Conservation (phyloP, 2,113 vertebrate genomes). For the Tragelaphus imberbis region DNA sequence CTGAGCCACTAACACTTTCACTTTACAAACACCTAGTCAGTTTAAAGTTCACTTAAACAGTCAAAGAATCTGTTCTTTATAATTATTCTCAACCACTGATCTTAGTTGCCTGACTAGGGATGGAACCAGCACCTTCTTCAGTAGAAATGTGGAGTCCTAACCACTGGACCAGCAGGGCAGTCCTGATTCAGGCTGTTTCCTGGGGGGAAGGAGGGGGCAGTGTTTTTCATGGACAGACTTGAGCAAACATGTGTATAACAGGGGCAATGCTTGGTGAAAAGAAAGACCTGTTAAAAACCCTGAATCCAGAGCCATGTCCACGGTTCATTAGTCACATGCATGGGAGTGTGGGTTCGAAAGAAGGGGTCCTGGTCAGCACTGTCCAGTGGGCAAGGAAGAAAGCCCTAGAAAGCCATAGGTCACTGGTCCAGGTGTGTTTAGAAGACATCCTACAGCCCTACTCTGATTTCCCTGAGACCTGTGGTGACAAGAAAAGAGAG, state of each 20-base stretch:
- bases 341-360: background rate
- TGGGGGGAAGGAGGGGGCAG: background rate
- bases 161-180: background rate
- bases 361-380: background rate
- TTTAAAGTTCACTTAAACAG: background rate
- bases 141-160: background rate
- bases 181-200: background rate
- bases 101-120: no score
- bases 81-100: background rate
- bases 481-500: background rate
- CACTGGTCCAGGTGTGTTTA: background rate
- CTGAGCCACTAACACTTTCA: no score
- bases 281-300: background rate
- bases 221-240: fast-evolving
- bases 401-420: fast-evolving
- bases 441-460: fast-evolving
- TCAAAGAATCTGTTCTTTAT: background rate
- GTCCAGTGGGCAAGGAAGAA: background rate
- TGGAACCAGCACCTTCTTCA: background rate
- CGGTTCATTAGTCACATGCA: background rate
- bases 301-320: background rate
- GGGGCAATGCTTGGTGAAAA: background rate
- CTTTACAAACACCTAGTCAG: no score
- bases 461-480: background rate
- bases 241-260: background rate